phyloP scores from a whole-genome alignment of 2,113 vertebrate genomes.

The Chaetura pelagica region DNA sequence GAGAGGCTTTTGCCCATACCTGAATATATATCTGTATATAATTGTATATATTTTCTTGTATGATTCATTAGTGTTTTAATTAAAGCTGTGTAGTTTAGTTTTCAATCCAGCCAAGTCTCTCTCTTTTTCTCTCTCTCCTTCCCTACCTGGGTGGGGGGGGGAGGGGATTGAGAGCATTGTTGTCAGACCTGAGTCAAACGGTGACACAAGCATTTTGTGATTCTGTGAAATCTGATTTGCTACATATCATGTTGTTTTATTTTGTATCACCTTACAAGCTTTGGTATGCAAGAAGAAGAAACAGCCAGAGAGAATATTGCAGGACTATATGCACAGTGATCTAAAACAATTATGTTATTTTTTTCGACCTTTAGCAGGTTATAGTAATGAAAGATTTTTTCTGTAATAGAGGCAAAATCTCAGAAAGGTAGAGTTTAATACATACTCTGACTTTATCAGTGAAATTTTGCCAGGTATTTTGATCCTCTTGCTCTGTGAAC shows the following conservation, averaged over 20 bases:
- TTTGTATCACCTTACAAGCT: background rate
- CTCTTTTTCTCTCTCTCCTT: too few species aligned
- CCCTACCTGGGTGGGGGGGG: too few species aligned
- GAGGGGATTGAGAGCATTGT: too few species aligned
- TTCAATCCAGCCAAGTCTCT: too few species aligned
- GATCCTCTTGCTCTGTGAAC: background rate
- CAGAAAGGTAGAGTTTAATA: background rate
- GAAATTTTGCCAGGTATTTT: background rate
- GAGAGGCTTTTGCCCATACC: too few species aligned
- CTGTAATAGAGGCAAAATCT: background rate
- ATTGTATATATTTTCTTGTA: too few species aligned
- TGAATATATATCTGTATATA: too few species aligned
- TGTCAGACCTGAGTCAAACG: too few species aligned
- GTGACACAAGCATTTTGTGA: background rate
- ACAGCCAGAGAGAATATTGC: background rate
- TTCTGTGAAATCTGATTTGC: background rate
- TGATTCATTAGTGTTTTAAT: too few species aligned
- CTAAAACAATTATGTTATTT: background rate
- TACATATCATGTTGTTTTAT: background rate
- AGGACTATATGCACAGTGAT: background rate
- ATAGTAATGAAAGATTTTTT: background rate
- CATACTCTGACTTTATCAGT: background rate
- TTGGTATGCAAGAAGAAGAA: background rate
- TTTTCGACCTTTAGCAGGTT: background rate
- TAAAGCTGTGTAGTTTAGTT: too few species aligned